These are phyloP conservation scores for Siderastrea siderea DNA, from an alignment of 92 coral and sea anemone genomes.

Conservation along the genomic window DNA sequence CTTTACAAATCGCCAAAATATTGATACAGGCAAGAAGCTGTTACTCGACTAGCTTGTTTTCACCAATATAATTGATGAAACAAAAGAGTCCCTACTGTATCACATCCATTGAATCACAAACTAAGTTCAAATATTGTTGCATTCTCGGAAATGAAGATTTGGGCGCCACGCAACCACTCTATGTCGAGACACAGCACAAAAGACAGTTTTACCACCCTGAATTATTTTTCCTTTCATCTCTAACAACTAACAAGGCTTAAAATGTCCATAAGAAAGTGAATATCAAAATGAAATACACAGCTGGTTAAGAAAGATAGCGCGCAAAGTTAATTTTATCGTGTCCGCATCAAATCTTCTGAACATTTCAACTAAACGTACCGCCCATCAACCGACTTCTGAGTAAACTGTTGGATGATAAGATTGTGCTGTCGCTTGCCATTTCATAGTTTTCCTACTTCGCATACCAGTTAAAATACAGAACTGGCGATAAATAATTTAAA, in stretches of 20 bases:
- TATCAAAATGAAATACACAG: conserved; percentile 10
- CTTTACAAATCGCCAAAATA: conserved; percentile 20
- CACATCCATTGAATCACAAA: conserved; percentile 49
- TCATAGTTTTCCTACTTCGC: not conserved
- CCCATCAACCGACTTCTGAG: not conserved
- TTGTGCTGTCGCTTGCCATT: not conserved
- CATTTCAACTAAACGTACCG: not conserved
- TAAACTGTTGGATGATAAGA: conserved; percentile 4
- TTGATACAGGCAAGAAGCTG: conserved; percentile 9
- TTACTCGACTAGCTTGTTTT: conserved; percentile 42
- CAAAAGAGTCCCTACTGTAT: conserved; percentile 45
- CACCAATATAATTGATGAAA: conserved; percentile 54
- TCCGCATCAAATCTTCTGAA: not conserved
- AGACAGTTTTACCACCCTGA: not conserved
- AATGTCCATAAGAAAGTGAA: not conserved
- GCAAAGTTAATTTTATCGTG: not conserved
- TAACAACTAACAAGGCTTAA: not conserved
- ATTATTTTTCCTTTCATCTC: not conserved
- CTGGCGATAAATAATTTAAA: conserved; percentile 22
- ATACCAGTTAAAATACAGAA: conserved; percentile 25
- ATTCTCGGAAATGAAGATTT: conserved; percentile 34
- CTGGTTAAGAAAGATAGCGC: not conserved
- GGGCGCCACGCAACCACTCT: conserved; percentile 63
- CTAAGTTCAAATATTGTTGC: conserved; percentile 51
- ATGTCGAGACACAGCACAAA: not conserved